Base-by-base conservation (phyloP, 1,140 invertebrate genomes). In the Dendrolimus punctatus region DNA sequence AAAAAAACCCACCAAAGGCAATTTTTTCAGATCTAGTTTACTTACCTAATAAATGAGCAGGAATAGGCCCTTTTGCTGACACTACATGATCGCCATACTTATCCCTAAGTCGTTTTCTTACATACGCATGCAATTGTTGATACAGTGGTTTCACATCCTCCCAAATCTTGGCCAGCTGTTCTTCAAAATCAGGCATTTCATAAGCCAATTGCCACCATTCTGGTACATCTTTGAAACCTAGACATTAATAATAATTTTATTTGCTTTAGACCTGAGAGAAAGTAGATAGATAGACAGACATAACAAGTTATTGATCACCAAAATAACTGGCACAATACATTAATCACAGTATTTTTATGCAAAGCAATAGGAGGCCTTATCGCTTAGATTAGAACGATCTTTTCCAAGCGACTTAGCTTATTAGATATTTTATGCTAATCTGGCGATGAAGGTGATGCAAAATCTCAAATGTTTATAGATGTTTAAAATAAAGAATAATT, bases 101-200 rank as follows among this genome's bases (percentile, higher is more conserved):
- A 63, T 92, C 85, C 6, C 90, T 84, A 7, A 99, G 83, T 57
- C 93, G 90, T 47, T 90, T 88, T 39, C 96, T 89, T 0, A 97
- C 94, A 69, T 97, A 98, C 0, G 95, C 93, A 66, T 98, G 97
- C 0, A 98, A 71, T 76, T 98, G 91, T 50, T 94, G 74, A 72
- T 98, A 98, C 1, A 98, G 79, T 0, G 96, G 96, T 56, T 90
- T 91, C 5, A 98, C 72, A 67, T 96, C 89, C 7, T 76, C 65
- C 89, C 89, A 90, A 4, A 89, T 71, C 50, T 81, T 81, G 2
- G 85, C 85, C 62, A 90, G 76, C 56, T 90, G 88, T 44, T 79
- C 64, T n/a, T 90, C 84, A 60, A 90, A 89, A 60, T 90, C 83
- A 5, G 85, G 62, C 37, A 88, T 87, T 55, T 88, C 87, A 50